These are phyloP conservation scores for Pangasius mekongensis DNA, from an alignment of 2,797 vertebrate species.

Conservation along the genomic window DNA sequence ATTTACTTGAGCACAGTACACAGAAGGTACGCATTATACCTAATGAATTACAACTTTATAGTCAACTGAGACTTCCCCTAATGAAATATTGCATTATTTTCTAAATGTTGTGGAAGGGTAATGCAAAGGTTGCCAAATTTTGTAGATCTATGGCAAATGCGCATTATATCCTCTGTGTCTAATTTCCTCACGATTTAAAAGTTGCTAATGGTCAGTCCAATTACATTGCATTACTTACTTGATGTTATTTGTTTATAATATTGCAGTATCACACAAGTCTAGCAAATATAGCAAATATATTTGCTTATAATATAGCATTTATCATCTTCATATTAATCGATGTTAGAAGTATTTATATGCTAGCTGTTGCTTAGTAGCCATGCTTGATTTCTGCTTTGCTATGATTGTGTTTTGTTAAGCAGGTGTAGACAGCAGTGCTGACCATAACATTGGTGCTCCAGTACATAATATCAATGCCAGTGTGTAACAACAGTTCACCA, in stretches of 20 bases:
- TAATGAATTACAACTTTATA: background rate
- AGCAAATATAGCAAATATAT: background rate
- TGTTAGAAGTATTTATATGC: background rate
- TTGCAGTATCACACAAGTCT: background rate
- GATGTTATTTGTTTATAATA: background rate
- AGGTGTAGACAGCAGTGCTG: too few relatives aligned
- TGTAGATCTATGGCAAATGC: background rate
- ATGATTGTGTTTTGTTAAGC: background rate
- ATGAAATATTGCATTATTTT: background rate
- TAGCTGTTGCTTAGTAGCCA: background rate
- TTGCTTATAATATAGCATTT: background rate
- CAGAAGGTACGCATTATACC: background rate
- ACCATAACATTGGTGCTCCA: background rate
- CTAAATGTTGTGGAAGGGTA: background rate
- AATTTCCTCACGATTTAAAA: background rate
- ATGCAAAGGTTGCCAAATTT: background rate
- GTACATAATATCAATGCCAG: background rate
- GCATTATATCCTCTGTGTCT: background rate
- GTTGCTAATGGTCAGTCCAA: background rate
- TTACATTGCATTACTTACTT: background rate
- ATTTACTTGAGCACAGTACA: slow-evolving; percentile 13
- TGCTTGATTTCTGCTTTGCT: background rate
- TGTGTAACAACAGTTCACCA: background rate
- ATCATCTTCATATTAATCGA: background rate
- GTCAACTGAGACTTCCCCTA: background rate